A percentile compares a stretch with the other conserved stretches of the same genome.
Evolutionary conservation across 2,113 vertebrate genomes (phyloP).

Genomic region (Myrmecophaga tridactyla): DNA sequence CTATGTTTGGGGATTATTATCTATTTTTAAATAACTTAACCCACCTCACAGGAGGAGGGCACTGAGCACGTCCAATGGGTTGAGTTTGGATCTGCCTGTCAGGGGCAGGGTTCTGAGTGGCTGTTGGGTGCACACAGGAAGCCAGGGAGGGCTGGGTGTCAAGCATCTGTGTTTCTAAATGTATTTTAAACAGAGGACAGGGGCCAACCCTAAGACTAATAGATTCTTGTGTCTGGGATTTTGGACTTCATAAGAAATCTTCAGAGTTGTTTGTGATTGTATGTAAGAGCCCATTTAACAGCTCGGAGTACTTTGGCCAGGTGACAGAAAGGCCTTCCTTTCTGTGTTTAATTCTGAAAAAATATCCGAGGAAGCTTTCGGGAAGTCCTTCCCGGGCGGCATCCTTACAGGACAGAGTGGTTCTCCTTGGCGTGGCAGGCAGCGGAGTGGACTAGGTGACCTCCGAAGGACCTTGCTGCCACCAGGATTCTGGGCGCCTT

Average conservation of each 20-base stretch:
- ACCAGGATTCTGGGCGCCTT: neutral
- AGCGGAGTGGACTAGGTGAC: neutral
- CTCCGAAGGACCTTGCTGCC: neutral
- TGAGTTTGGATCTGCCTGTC: neutral
- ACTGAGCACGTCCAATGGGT: neutral
- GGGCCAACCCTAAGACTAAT: neutral
- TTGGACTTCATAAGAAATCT: neutral
- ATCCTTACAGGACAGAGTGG: neutral
- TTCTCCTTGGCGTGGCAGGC: neutral
- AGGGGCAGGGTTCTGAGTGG: neutral
- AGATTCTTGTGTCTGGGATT: neutral
- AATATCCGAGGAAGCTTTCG: neutral
- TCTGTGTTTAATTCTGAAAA: neutral
- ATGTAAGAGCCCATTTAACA: neutral
- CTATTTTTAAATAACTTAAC: neutral
- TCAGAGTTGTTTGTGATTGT: neutral
- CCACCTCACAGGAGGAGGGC: neutral
- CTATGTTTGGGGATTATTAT: neutral
- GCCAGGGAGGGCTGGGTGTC: neutral
- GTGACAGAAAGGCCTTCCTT: neutral
- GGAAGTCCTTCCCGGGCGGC: neutral
- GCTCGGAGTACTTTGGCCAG: neutral
- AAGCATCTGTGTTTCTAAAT: neutral
- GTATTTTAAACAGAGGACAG: neutral
- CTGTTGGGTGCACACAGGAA: too few species aligned